A percentile compares a stretch with the other conserved stretches of the same genome.
Conservation (phyloP, 2,888 invertebrate species). For the Smittia sp. region DNA sequence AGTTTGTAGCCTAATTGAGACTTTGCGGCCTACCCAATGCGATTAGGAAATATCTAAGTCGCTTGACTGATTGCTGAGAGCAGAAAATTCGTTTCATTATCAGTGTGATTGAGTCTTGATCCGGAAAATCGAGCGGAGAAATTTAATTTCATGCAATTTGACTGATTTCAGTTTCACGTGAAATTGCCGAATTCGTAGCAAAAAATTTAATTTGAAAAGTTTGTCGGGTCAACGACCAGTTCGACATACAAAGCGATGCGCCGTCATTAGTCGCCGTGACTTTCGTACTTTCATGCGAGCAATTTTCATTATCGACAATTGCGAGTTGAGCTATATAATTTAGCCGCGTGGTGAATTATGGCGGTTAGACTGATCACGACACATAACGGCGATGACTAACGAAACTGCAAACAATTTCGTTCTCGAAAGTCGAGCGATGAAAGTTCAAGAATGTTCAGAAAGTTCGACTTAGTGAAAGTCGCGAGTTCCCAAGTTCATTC, state of each 20-base stretch:
- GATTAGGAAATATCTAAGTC: too few relatives aligned
- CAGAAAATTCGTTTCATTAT: background rate
- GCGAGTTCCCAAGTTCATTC: background rate
- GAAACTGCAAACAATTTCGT: background rate
- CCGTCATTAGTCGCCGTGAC: background rate
- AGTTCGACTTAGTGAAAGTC: too few relatives aligned
- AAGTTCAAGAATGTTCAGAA: background rate
- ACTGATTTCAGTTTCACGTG: background rate
- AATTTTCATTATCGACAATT: conserved; percentile 18
- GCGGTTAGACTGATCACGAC: background rate
- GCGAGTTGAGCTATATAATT: too few relatives aligned
- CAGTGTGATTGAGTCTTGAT: background rate
- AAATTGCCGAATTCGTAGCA: background rate
- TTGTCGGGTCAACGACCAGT: background rate
- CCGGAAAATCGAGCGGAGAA: background rate
- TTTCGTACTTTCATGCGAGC: background rate
- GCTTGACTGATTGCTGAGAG: too few relatives aligned
- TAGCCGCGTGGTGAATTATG: background rate
- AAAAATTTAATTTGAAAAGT: background rate
- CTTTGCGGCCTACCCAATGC: background rate
- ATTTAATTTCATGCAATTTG: background rate
- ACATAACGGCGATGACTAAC: background rate
- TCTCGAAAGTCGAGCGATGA: background rate
- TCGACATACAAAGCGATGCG: background rate
- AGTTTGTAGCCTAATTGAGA: too few relatives aligned